Evolutionary conservation across 2,797 vertebrate genomes (phyloP), one percentile per base, ranked within the genome.

Genomic region (Calcarius lapponicus): DNA sequence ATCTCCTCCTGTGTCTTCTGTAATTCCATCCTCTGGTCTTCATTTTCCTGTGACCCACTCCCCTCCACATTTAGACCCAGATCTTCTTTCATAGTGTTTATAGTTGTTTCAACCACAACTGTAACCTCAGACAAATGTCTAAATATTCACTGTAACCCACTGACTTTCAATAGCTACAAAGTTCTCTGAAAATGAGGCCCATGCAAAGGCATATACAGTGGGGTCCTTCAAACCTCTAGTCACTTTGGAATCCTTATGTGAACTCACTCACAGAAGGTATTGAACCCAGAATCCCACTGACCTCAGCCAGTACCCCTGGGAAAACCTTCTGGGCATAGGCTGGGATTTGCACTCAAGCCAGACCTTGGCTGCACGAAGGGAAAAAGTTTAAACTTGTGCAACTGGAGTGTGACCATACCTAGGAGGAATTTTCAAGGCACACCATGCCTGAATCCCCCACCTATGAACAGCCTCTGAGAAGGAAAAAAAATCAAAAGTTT

Each of bases 61-160:
- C 47, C 40, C 64, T 86, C 36, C 64, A 60, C 48, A 76, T 79
- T 75, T 57, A 76, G 56, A 51, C 38, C 26, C 70, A 86, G 89
- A 88, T 95, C 42, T 42, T 69, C 80, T 81, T 76, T 81, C 48
- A 69, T 17, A 71, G 74, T 70, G 47, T 91, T 91, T 90, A 81
- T 12, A 82, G 53, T 80, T 64, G 32, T 79, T 96, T 86, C 82
- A 94, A 53, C 48, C 76, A 82, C 3, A 32, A 80, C 19, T 81
- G 62, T 60, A 93, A 90, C 69, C 48, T 94, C 60, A 90, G 80
- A 76, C 64, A 86, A 83, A 92, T 48, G 67, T 84, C 60, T 84
- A 70, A 67, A 79, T 64, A 82, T 31, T 67, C 87, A 65, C 50
- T 62, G 42, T 70, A 76, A 74, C 47, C 64, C 45, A 2, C 36